These are phyloP conservation scores for Drosophila merina DNA, from an alignment of 2,888 invertebrate species.

Conservation along the genomic window DNA sequence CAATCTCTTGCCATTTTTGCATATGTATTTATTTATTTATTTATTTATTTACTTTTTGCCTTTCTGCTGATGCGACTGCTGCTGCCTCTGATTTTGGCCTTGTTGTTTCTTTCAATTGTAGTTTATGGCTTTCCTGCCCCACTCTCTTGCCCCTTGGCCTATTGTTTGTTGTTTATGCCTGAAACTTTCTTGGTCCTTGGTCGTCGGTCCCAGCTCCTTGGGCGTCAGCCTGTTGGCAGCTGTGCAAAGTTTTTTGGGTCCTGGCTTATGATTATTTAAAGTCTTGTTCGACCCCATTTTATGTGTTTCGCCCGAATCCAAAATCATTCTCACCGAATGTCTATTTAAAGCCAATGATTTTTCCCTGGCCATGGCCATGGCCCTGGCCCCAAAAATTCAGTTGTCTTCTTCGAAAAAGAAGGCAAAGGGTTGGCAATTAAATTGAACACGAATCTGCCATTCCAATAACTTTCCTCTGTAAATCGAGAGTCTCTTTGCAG, in stretches of 20 bases:
- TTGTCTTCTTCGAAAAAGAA: not conserved
- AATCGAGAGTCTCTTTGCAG: conserved; percentile 11
- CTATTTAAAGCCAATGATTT: conserved; percentile 7
- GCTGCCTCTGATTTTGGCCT: conserved; percentile 17
- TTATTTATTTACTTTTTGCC: conserved; percentile 36
- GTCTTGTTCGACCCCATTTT: conserved; percentile 30
- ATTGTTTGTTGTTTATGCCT: conserved; percentile 60
- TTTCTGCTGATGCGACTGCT: conserved; percentile 17
- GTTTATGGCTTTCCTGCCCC: conserved; percentile 57
- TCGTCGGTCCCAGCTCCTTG: conserved; percentile 48
- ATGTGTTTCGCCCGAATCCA: conserved; percentile 11
- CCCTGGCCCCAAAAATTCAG: not conserved
- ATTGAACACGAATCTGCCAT: conserved; percentile 18
- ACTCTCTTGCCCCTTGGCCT: not conserved
- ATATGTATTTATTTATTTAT: conserved; percentile 67
- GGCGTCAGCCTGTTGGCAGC: conserved; percentile 65
- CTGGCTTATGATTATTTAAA: conserved; percentile 50
- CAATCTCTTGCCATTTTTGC: conserved; percentile 75
- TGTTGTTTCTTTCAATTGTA: conserved; percentile 62
- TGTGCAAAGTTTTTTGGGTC: conserved; percentile 53
- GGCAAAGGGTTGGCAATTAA: conserved; percentile 13
- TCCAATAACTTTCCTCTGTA: conserved; percentile 1
- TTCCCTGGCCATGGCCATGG: not conserved
- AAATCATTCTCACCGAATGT: not conserved
- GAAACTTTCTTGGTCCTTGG: conserved; percentile 57